Conservation (phyloP, 92 coral and sea anemone genomes). For the Palythoa heliodiscus region DNA sequence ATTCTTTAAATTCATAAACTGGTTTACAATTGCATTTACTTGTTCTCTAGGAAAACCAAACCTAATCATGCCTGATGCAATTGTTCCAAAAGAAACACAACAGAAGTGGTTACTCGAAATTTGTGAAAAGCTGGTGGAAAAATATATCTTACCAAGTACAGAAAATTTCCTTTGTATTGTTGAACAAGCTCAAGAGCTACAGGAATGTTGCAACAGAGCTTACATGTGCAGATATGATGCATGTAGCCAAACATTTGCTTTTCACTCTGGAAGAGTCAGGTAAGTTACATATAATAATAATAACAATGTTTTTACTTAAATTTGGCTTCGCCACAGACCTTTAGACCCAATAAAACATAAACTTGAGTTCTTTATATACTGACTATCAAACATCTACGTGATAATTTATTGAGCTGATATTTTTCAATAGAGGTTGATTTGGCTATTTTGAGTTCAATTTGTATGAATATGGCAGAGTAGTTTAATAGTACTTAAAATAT, state of each 20-base stretch:
- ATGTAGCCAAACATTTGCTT: slow-evolving; percentile 1
- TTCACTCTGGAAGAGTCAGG: slow-evolving; percentile 6
- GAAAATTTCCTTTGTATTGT: slow-evolving; percentile 2
- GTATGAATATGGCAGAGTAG: not conserved
- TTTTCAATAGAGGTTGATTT: not conserved
- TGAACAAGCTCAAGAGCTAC: slow-evolving; percentile 5
- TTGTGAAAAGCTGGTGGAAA: slow-evolving; percentile 4
- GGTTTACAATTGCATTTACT: not conserved
- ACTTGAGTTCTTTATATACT: not conserved
- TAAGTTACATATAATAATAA: not conserved
- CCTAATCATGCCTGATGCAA: slow-evolving; percentile 2
- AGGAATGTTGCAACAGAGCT: not conserved
- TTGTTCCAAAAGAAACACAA: slow-evolving; percentile 1
- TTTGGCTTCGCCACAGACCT: slow-evolving; percentile 2
- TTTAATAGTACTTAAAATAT: not conserved
- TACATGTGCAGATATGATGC: slow-evolving; percentile 4
- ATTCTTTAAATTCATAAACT: not conserved
- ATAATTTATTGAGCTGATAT: not conserved
- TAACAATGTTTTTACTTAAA: not conserved
- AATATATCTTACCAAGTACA: slow-evolving; percentile 2
- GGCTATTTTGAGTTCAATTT: not conserved
- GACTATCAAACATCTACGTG: not conserved
- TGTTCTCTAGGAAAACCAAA: slow-evolving; percentile 10
- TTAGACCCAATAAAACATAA: not conserved
- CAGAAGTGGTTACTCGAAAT: slow-evolving; percentile 1